A percentile compares a stretch with the other conserved stretches of the same genome.
Conservation (phyloP, 2,113 vertebrate species). For the Sphaerodactylus townsendi region DNA sequence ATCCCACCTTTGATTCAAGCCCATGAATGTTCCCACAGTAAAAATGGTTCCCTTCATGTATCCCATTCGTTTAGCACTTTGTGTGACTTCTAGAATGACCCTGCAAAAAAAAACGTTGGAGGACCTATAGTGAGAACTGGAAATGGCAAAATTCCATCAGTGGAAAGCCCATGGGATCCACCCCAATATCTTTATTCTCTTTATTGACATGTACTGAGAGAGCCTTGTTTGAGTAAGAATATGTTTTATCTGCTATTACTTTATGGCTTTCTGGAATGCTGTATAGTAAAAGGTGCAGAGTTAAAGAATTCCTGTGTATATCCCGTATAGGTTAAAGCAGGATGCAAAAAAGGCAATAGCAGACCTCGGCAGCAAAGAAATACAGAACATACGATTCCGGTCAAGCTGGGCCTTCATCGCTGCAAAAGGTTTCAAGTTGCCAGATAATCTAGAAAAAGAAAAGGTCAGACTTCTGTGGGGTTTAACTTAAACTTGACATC, state of each 20-base stretch:
- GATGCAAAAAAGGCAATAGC: constrained; percentile 54
- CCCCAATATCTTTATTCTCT: too few species aligned
- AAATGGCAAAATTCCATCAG: too few species aligned
- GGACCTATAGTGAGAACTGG: too few species aligned
- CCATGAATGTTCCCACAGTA: too few species aligned
- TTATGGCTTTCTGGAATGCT: not conserved
- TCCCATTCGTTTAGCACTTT: too few species aligned
- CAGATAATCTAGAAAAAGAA: constrained; percentile 68
- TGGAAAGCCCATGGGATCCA: too few species aligned
- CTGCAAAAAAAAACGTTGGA: too few species aligned
- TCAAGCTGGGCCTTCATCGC: constrained; percentile 79
- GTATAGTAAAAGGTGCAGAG: not conserved
- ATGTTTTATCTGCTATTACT: not conserved
- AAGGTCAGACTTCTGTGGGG: constrained; percentile 65
- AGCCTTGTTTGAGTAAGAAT: not conserved
- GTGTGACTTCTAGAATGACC: too few species aligned
- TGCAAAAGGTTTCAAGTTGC: constrained; percentile 74
- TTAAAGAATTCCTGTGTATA: not conserved
- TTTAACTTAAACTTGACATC: not conserved
- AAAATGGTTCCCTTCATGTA: too few species aligned
- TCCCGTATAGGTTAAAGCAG: constrained; percentile 56
- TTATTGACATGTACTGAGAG: too few species aligned
- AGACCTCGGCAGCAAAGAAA: constrained; percentile 74
- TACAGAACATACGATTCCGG: constrained; percentile 71
- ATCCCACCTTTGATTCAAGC: too few species aligned